Evolutionary conservation across 2,797 vertebrate species (phyloP), one percentile per base, ranked within the genome.

Genomic region (Tinamus major): DNA sequence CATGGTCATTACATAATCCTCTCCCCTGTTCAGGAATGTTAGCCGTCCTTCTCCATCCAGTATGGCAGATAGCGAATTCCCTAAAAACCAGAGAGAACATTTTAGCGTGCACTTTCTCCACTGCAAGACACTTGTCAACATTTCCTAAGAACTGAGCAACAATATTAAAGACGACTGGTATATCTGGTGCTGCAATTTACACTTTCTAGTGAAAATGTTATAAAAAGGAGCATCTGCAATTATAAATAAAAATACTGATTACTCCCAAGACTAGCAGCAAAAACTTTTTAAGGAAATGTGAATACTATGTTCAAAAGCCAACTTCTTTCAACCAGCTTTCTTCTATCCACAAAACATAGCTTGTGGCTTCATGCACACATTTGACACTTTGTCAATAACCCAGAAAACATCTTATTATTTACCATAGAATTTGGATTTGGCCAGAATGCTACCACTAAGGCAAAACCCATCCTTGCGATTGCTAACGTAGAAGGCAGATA

Each of bases 381-480:
- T 81, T 72, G 44, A 70, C 17, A 79, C 13, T 33, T 31, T 21
- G 41, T 78, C 59, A 70, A n/a, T 26, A 61, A 85, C 46, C 3
- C 10, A 24, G 59, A 46, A 63, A 67, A 69, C 31, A 0, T 0
- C 0, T 16, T 24, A 67, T 61, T 74, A 96, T 95, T 97, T 97
- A 99, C 99, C 99, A 12, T 99, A 99, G 97, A 99, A 99, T 96
- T 99, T 99, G 68, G 99, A 99, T 97, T 99, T 99, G 94, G 99
- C 99, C 67, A 99, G 98, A 97, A 99, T 99, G 98, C 99, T 99
- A 53, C 99, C 99, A 91, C 99, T 99, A 96, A 99, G 98, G 97
- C 99, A 99, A 98, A 99, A 99, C 2, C 99, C 99, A 35, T 99
- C 99, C 80, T 99, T 99, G 96, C 99, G 98, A 97, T 99, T 99